Evolutionary conservation across 2,888 invertebrate genomes (phyloP).

Genomic region (Mimas tiliae): DNA sequence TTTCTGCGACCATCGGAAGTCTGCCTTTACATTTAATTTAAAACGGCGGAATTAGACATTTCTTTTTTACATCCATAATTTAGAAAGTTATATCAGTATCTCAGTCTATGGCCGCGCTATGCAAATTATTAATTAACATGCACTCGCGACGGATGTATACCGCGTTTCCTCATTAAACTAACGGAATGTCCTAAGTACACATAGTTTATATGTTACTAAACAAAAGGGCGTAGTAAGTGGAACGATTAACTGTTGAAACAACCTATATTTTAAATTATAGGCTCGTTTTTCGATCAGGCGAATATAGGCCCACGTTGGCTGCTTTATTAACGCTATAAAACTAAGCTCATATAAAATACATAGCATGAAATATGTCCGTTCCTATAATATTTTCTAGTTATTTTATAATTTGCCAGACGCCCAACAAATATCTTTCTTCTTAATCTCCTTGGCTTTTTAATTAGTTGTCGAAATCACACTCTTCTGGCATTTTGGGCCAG

Average conservation of each 20-base stretch:
- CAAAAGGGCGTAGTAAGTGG: conserved; percentile 8
- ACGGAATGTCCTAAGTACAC: conserved; percentile 20
- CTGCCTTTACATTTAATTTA: too few relatives aligned
- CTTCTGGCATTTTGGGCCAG: too few relatives aligned
- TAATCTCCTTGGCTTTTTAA: neutral
- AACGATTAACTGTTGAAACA: neutral
- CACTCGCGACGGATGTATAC: conserved; percentile 22
- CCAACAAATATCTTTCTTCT: too few relatives aligned
- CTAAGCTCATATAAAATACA: neutral
- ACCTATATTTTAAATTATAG: neutral
- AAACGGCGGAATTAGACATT: neutral
- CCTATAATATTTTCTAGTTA: too few relatives aligned
- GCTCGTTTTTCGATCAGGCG: neutral
- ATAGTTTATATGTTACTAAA: conserved; percentile 10
- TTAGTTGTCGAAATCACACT: too few relatives aligned
- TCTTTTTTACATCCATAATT: neutral
- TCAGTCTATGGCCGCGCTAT: neutral
- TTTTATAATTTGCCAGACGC: too few relatives aligned
- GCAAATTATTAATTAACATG: conserved; percentile 23
- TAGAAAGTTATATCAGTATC: conserved; percentile 11
- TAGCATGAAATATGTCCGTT: too few relatives aligned
- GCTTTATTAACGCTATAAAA: neutral
- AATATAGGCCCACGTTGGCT: neutral
- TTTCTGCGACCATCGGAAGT: too few relatives aligned
- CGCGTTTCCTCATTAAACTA: conserved; percentile 27